These are phyloP conservation scores for Drosophila suzukii DNA, from an alignment of 1,140 invertebrate species.

Conservation along the genomic window DNA sequence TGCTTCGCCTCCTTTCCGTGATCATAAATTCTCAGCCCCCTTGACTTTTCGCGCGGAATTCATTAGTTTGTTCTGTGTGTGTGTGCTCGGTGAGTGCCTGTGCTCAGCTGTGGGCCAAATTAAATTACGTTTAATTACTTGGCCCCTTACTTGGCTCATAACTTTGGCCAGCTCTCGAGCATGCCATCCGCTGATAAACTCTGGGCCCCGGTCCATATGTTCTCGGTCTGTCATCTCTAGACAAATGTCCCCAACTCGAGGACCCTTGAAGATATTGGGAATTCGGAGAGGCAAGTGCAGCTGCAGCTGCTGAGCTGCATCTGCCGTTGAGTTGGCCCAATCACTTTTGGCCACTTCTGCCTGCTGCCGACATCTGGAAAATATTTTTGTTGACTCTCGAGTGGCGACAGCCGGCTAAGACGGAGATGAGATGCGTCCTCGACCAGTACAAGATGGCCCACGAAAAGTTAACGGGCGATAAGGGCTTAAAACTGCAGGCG, in stretches of 20 bases:
- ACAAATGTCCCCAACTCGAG: slow-evolving; percentile 55
- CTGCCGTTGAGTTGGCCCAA: slow-evolving; percentile 46
- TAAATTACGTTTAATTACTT: slow-evolving; percentile 82
- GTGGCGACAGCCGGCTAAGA: slow-evolving; percentile 50
- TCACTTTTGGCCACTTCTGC: slow-evolving; percentile 35
- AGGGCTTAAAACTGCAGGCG: slow-evolving; percentile 39
- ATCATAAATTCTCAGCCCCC: slow-evolving; percentile 32
- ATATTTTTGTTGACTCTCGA: slow-evolving; percentile 75
- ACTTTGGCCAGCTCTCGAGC: slow-evolving; percentile 48
- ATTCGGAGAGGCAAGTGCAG: slow-evolving; percentile 28
- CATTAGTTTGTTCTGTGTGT: slow-evolving; percentile 60
- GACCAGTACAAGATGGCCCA: slow-evolving; percentile 9
- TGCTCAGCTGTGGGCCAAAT: slow-evolving; percentile 59
- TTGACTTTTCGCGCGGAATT: slow-evolving; percentile 64
- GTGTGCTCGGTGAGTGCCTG: slow-evolving; percentile 6
- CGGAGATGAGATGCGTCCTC: slow-evolving; percentile 56
- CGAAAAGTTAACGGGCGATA: slow-evolving; percentile 13
- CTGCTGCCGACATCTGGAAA: slow-evolving; percentile 63
- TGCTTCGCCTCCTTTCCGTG: slow-evolving; percentile 11
- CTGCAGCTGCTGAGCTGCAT: slow-evolving; percentile 25
- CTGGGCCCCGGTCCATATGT: slow-evolving; percentile 28
- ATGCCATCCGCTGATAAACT: slow-evolving; percentile 61
- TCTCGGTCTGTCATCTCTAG: slow-evolving; percentile 61
- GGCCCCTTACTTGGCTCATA: slow-evolving; percentile 52
- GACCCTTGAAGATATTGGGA: slow-evolving; percentile 34